Base-by-base conservation (phyloP, 1,140 invertebrate genomes). In the Meloidogyne floridensis region DNA sequence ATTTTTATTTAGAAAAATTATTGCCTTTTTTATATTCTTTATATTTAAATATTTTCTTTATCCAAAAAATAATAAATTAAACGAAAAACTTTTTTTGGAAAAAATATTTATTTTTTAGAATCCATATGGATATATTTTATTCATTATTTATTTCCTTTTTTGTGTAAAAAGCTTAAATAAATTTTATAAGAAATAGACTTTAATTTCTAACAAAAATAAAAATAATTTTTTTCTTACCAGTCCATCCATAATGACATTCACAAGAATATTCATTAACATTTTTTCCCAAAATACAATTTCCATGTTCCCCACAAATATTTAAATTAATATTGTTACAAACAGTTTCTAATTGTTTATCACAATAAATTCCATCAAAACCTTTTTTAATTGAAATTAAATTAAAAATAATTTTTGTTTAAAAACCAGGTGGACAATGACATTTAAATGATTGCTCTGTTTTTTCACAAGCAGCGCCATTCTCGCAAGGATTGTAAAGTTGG, bases 361-460 rank as follows among this genome's bases (percentile, higher is more conserved):
- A 82, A 43, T 77, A 75, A 11, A 18, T 56, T 51, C 81, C 81
- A 51, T 47, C 42, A 72, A 77, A 82, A 42, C 81, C 81, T 79
- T 76, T 42, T 15, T 53, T 7, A 54, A 32, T 32, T 32, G 32
- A 32, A 53, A 76, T 53, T 75, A 53, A n/a, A n/a, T 6, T 7
- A 51, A 6, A 47, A 20, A 13, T 5, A 54, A 76, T 13, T 76
- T 56, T 8, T 54, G 3, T 74, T n/a, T 51, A 75, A 76, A 42
- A n/a, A 77, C 75, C 75, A 54, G 53, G 32, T 15, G 75, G 56
- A 77, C 75, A 77, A 77, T 77, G 75, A 69, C 75, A 77, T 47
- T 77, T 77, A 43, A 77, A 77, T 47, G 75, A 59, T n/a, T 77
- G 56, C 5, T 32, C 53, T 42, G 75, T 77, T 69, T 77, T 77